Conservation (phyloP, 2,888 invertebrate genomes). For the Machimus atricapillus region DNA sequence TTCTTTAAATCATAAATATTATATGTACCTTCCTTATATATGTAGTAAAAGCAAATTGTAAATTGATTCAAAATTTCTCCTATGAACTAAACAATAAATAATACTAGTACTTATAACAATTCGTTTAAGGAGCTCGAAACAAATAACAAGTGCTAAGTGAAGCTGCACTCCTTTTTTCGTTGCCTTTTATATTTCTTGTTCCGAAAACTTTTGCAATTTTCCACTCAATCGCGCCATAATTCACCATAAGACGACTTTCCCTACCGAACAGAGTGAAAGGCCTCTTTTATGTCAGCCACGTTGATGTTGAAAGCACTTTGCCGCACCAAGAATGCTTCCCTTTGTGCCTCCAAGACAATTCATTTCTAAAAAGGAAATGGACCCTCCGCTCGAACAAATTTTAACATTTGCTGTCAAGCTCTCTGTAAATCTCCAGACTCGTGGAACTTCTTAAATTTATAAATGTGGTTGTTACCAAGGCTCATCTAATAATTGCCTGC, state of each 20-base stretch:
- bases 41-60: too few relatives aligned
- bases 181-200: background rate
- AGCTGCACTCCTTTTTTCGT: background rate
- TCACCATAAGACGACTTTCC: background rate
- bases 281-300: background rate
- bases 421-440: background rate
- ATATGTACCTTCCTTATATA: too few relatives aligned
- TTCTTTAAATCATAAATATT: too few relatives aligned
- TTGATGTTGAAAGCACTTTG: constrained; percentile 24
- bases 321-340: background rate
- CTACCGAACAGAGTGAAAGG: background rate
- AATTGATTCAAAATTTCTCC: background rate
- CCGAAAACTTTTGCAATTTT: constrained; percentile 29
- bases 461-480: background rate
- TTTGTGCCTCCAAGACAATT: constrained; percentile 34
- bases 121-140: background rate
- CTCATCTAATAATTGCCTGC: background rate
- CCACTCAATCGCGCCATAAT: constrained; percentile 33
- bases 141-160: background rate
- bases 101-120: background rate
- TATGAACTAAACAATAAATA: background rate
- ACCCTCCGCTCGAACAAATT: constrained; percentile 20
- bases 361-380: constrained; percentile 38
- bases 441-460: background rate
- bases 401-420: background rate